Evolutionary conservation across 2,113 vertebrate species (phyloP), one percentile per base, ranked within the genome.

Genomic region (Hemiprocne comata): DNA sequence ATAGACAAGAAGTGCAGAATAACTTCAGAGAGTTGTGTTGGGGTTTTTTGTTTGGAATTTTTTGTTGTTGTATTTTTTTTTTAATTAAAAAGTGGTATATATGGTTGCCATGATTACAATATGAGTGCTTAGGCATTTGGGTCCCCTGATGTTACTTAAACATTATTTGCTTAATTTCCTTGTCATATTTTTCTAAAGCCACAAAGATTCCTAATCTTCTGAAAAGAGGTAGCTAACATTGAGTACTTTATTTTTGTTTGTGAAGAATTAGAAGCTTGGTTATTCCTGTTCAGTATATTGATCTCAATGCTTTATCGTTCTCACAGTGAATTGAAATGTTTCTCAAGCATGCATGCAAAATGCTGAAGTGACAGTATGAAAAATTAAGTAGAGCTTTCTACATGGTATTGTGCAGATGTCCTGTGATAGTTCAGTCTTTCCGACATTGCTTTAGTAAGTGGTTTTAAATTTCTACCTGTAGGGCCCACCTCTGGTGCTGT

Each of bases 391-490:
- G 72, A 92, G 57, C 36, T 10, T 91, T 90, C 73, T 28, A 46
- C 31, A 13, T 65, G 79, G 84, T 92, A 12, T 71, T 84, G 26
- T 21, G 54, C 67, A 89, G 72, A 51, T 90, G 75, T 25, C 31
- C 64, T 80, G 34, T 88, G 76, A 88, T 94, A 0, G 2, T 88
- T 90, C 44, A 42, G 28, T 80, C 62, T 78, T 81, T 57, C 69
- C 57, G 61, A 13, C 36, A 24, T 57, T 81, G 76, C 61, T 81
- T 46, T 81, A 64, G 72, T 40, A 92, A 95, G 85, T 76, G 28
- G 13, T 77, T 96, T 96, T 86, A 69, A 80, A n/a, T 90, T 92
- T 81, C 73, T 94, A 94, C 93, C 92, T 87, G 80, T 77, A 89
- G 93, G 83, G 92, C 82, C 69, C 76, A 86, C 76, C 65, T 74